Conservation (phyloP, 2,797 vertebrate species). For the Nannoperca obscura region DNA sequence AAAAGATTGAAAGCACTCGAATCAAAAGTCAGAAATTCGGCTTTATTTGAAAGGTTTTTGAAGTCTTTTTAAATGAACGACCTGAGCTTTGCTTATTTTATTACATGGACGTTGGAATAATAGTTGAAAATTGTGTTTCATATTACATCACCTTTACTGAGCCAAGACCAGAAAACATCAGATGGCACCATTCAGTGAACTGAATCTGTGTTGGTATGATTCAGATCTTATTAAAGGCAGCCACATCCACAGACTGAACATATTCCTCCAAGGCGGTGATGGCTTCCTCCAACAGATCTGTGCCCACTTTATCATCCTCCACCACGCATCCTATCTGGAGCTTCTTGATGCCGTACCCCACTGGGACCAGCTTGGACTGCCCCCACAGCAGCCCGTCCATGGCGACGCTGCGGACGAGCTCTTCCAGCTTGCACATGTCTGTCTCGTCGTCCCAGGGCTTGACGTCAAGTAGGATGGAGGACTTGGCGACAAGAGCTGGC, state of each 20-base stretch:
- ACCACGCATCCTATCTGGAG: slow-evolving; percentile 97
- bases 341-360: slow-evolving; percentile 97
- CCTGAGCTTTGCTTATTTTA: slow-evolving; percentile 35
- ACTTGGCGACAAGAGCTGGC: slow-evolving; percentile 92
- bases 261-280: slow-evolving; percentile 95
- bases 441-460: slow-evolving; percentile 96
- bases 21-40: slow-evolving; percentile 26
- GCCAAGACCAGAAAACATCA: slow-evolving; percentile 14
- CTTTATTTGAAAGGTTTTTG: slow-evolving; percentile 78
- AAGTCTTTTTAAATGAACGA: slow-evolving; percentile 29
- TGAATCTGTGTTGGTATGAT: background rate
- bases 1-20: slow-evolving; percentile 17
- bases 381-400: slow-evolving; percentile 96
- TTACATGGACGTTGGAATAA: slow-evolving; percentile 9
- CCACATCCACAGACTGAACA: slow-evolving; percentile 97
- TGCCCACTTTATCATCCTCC: slow-evolving; percentile 97
- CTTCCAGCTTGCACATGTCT: slow-evolving; percentile 93
- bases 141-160: slow-evolving; percentile 2
- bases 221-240: slow-evolving; percentile 98
- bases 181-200: slow-evolving; percentile 7
- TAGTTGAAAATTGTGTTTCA: slow-evolving; percentile 5
- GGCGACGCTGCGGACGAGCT: slow-evolving; percentile 90
- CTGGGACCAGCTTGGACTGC: slow-evolving; percentile 93
- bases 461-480: slow-evolving; percentile 93
- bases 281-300: slow-evolving; percentile 93